Evolutionary conservation across 2,113 vertebrate species (phyloP).

Genomic region (Jaculus jaculus): DNA sequence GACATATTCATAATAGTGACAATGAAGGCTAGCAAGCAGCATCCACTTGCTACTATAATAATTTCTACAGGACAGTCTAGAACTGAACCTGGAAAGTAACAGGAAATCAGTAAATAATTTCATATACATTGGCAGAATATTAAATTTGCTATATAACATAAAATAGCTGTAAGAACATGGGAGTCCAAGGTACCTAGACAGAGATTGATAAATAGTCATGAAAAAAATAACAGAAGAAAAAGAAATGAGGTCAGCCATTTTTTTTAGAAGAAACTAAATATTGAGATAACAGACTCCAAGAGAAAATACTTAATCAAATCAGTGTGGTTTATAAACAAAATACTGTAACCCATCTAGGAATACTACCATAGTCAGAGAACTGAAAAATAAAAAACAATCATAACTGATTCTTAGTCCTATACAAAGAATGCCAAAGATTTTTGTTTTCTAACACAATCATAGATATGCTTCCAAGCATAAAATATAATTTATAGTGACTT

Average conservation of each 20-base stretch:
- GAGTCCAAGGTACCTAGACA: not conserved
- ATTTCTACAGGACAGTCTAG: not conserved
- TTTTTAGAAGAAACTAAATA: conserved; percentile 1
- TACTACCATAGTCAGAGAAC: not conserved
- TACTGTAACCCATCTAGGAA: conserved; percentile 1
- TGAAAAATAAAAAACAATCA: not conserved
- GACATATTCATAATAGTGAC: not conserved
- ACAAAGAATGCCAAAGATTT: not conserved
- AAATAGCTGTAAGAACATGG: not conserved
- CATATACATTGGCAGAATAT: not conserved
- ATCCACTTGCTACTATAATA: not conserved
- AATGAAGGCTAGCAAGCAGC: not conserved
- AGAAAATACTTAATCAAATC: conserved; percentile 23
- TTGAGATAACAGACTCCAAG: not conserved
- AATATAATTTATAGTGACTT: conserved; percentile 6
- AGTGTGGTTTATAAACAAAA: not conserved
- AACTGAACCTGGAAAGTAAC: not conserved
- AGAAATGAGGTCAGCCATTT: not conserved
- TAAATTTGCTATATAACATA: not conserved
- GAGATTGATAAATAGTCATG: not conserved
- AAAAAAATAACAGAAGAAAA: not conserved
- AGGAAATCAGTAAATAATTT: not conserved
- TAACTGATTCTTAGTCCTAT: not conserved
- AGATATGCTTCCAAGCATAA: not conserved
- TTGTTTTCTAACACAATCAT: not conserved